Evolutionary conservation across 2,113 vertebrate genomes (phyloP), one percentile per base, ranked within the genome.

Genomic region (Oceanites oceanicus): DNA sequence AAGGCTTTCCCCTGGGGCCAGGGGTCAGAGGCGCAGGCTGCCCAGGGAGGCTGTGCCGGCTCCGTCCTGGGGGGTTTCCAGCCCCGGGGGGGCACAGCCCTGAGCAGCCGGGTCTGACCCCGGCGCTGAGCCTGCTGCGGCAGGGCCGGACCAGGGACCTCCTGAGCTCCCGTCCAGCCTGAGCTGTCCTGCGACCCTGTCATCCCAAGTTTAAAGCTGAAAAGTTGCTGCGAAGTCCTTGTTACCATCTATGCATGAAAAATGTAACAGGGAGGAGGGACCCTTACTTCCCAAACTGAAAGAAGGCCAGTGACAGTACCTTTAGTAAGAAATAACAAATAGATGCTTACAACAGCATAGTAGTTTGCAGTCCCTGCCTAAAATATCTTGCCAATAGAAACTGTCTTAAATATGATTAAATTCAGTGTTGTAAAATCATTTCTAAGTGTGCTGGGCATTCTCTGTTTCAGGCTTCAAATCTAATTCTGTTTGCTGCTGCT

Each of bases 141-240:
- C 62, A n/a, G 10, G 18, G 42, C 9, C 0, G 3, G 30, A 42
- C 23, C 40, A 40, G 50, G 19, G 59, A 58, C 73, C 12, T 62
- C 65, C 80, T 1, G 4, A 70, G 72, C 11, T 21, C 26, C 16
- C 0, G 0, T 58, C 19, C 50, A 30, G n/a, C 25, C 27, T 12
- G 25, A 89, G 47, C 4, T 38, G 10, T 38, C 21, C 44, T 0
- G 0, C 1, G 4, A 68, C 27, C 40, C 53, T 27, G 3, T 56
- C 30, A 42, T 38, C 65, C 27, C 15, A 70, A 42, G 22, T 66
- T 78, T 49, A 72, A 52, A 83, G 36, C 66, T 76, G 82, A 21
- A 82, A 76, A 66, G 42, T 27, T 82, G 14, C 19, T 76, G 18
- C 19, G 10, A 74, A 83, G n/a, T 44, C 59, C 36, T 70, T 5